phyloP scores from a whole-genome alignment of 2,888 invertebrate genomes.

The Frankliniella intonsa region DNA sequence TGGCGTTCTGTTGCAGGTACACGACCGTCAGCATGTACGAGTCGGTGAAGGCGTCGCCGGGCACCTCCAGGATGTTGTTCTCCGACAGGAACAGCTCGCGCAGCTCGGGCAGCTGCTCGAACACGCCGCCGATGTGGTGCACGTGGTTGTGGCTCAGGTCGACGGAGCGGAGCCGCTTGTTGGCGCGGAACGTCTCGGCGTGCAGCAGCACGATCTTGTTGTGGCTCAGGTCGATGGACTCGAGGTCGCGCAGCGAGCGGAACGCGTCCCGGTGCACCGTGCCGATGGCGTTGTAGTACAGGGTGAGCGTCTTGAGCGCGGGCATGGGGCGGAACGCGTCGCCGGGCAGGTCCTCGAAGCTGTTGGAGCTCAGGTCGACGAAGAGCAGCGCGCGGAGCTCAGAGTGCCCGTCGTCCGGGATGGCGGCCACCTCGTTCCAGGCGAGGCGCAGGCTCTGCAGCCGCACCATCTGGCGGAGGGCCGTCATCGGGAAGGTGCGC shows the following conservation, averaged over 20 bases:
- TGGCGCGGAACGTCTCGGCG: slow-evolving; percentile 67
- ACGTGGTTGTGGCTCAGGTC: slow-evolving; percentile 87
- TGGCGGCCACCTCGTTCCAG: slow-evolving; percentile 57
- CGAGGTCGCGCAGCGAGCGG: slow-evolving; percentile 64
- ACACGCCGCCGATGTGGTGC: slow-evolving; percentile 76
- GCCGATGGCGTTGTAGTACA: slow-evolving; percentile 80
- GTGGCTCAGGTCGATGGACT: slow-evolving; percentile 80
- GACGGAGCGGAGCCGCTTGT: slow-evolving; percentile 71
- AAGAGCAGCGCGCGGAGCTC: slow-evolving; percentile 67
- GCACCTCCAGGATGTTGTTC: slow-evolving; percentile 81
- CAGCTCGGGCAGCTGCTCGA: slow-evolving; percentile 71
- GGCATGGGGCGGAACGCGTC: slow-evolving; percentile 78
- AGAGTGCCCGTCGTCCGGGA: slow-evolving; percentile 67
- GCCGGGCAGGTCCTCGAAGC: slow-evolving; percentile 68
- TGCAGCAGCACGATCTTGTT: slow-evolving; percentile 78
- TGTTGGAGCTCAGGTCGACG: slow-evolving; percentile 81
- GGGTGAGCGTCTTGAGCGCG: slow-evolving; percentile 69
- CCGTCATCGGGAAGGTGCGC: slow-evolving; percentile 74
- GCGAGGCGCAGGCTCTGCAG: slow-evolving; percentile 62
- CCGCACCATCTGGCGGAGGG: slow-evolving; percentile 67
- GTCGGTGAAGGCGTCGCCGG: slow-evolving; percentile 73
- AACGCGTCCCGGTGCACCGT: slow-evolving; percentile 73
- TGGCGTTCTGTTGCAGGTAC: slow-evolving; percentile 81
- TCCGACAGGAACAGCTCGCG: slow-evolving; percentile 80
- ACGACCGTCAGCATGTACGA: slow-evolving; percentile 72